Percentiles rank a stretch among this genome's conserved stretches.
Conservation (phyloP, 1,140 invertebrate species). For the Ostrea edulis region DNA sequence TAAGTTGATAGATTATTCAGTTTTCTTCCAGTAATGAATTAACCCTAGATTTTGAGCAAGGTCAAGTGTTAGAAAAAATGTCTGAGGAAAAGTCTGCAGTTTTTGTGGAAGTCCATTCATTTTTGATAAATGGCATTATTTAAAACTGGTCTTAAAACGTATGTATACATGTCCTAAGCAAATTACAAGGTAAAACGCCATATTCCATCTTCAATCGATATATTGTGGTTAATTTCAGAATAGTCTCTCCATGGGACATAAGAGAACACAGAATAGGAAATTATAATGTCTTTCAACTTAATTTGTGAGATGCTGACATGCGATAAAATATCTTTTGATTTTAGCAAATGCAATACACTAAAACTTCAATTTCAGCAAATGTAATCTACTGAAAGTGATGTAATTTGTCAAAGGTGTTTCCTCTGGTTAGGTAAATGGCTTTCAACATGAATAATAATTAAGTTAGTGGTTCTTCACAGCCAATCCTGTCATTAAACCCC, state of each 20-base stretch:
- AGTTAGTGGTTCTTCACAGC: no score
- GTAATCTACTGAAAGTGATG: neutral
- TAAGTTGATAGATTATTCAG: neutral
- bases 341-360: neutral
- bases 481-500: no score
- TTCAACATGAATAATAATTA: no score
- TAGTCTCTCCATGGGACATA: neutral
- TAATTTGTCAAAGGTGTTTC: constrained; percentile 1
- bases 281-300: neutral
- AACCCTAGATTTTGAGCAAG: neutral
- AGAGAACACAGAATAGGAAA: neutral
- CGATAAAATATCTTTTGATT: neutral
- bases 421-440: no score
- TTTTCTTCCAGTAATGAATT: neutral
- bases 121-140: neutral
- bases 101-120: neutral
- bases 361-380: neutral
- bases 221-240: neutral
- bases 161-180: neutral
- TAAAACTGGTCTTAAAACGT: neutral
- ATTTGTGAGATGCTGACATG: neutral
- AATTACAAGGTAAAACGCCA: neutral
- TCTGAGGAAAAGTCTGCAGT: neutral
- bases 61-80: neutral
- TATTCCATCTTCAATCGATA: neutral